Evolutionary conservation across 2,113 vertebrate species (phyloP), one percentile per base, ranked within the genome.

Genomic region (Miniopterus natalensis): DNA sequence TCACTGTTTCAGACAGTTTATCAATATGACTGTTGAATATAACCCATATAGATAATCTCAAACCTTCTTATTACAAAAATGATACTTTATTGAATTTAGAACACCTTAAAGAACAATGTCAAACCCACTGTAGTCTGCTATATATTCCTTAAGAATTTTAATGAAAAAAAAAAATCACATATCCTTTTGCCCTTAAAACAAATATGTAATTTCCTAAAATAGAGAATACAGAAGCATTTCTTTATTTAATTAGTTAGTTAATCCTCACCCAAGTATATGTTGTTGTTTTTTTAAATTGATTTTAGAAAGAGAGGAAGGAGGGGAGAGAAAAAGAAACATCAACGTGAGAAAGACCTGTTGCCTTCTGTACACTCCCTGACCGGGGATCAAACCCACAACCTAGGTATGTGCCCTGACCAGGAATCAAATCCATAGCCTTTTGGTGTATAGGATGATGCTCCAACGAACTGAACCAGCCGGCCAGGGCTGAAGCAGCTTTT

Each of bases 141-240:
- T 40, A 31, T 18, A 79, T 5, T 57, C 79, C 49, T 90, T 81
- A 65, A 80, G 55, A 77, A 95, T 70, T 61, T 88, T 79, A 90
- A 57, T 65, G 10, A 31, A 74, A 84, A 84, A 71, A 85, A 61
- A 29, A 14, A 27, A 20, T 36, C 92, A 36, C 36, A 71, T 96
- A 65, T 77, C 95, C 40, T 9, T 90, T 92, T 96, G 29, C 68
- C 47, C 91, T 96, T 68, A 95, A 87, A 81, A 88, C 40, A 96
- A 90, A 87, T 87, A 71, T 20, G 23, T 36, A 90, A 96, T 97
- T 92, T 94, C 80, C 61, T 75, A 90, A 95, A 95, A 84, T 53
- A 23, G 51, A 85, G 96, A 96, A 77, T 9, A 14, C 93, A 93
- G 40, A 77, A 94, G 73, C 7, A 85, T 95, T 94, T 66, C 70